Percentiles rank a stretch among this genome's conserved stretches.
These are phyloP conservation scores for Xerus rutilus DNA, from an alignment of 2,797 vertebrate genomes.

Conservation along the genomic window DNA sequence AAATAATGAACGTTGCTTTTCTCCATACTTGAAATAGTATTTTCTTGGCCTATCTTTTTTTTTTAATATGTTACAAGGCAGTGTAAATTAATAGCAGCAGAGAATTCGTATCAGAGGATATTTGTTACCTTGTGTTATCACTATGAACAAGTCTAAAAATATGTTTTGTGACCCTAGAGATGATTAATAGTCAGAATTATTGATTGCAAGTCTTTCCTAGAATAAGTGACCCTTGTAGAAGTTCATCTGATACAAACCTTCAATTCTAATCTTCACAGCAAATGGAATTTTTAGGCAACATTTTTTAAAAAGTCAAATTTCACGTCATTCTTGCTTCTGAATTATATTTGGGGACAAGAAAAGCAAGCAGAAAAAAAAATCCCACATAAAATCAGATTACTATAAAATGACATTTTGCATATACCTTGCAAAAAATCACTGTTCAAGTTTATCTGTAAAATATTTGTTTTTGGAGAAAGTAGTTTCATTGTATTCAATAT, in stretches of 20 bases:
- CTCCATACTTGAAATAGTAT: constrained; percentile 22
- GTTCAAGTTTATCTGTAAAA: background rate
- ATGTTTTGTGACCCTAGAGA: background rate
- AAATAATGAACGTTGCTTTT: constrained; percentile 36
- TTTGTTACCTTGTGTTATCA: background rate
- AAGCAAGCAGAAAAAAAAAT: background rate
- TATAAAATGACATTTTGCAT: background rate
- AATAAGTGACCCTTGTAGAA: background rate
- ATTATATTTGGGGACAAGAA: background rate
- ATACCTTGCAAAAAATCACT: background rate
- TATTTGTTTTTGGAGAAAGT: constrained; percentile 39
- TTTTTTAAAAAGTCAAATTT: background rate
- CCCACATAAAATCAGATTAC: constrained; percentile 12
- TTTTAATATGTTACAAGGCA: background rate
- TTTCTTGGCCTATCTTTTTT: background rate
- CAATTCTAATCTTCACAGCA: background rate
- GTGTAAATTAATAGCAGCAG: background rate
- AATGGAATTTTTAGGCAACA: background rate
- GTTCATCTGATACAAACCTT: background rate
- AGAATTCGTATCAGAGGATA: background rate
- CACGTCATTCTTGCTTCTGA: constrained; percentile 26
- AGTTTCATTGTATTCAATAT: constrained; percentile 50
- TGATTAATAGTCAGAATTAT: background rate
- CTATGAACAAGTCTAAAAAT: background rate
- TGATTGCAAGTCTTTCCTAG: background rate